phyloP scores from a whole-genome alignment of 2,797 vertebrate species.

The Todus mexicanus region DNA sequence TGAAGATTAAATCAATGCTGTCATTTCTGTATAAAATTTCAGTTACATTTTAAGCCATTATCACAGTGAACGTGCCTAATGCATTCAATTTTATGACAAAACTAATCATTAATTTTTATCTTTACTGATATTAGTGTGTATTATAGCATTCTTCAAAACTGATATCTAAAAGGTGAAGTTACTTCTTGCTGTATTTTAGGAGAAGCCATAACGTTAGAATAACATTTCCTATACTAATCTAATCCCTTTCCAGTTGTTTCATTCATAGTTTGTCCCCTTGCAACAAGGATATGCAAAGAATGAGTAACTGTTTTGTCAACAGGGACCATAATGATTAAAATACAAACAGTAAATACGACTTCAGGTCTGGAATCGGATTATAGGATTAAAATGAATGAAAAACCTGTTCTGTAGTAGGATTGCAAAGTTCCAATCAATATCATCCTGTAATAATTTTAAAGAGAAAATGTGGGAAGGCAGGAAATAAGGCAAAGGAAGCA shows the following conservation, averaged over 20 bases:
- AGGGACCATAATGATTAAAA: slow-evolving; percentile 72
- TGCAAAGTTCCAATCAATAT: slow-evolving; percentile 67
- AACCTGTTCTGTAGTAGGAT: slow-evolving; percentile 53
- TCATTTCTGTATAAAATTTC: slow-evolving; percentile 32
- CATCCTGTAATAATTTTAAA: slow-evolving; percentile 61
- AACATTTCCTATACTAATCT: background rate
- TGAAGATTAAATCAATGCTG: slow-evolving; percentile 48
- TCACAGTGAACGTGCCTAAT: background rate
- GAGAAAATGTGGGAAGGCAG: background rate
- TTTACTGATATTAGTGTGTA: background rate
- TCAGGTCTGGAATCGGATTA: slow-evolving; percentile 74
- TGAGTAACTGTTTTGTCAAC: slow-evolving; percentile 41
- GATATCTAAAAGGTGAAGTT: background rate
- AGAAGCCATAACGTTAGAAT: background rate
- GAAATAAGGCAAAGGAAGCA: slow-evolving; percentile 40
- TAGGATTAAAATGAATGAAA: slow-evolving; percentile 74
- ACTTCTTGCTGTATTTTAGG: background rate
- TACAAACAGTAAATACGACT: slow-evolving; percentile 66
- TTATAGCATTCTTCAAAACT: background rate
- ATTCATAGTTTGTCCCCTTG: slow-evolving; percentile 47
- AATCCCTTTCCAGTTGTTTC: slow-evolving; percentile 37
- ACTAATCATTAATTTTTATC: slow-evolving; percentile 21
- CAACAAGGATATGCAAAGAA: slow-evolving; percentile 42
- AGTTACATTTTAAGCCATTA: slow-evolving; percentile 2
- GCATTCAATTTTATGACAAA: background rate